Percentiles rank a stretch among this genome's conserved stretches.
Conservation (phyloP, 2,797 vertebrate genomes). For the Enteromius treurensis region DNA sequence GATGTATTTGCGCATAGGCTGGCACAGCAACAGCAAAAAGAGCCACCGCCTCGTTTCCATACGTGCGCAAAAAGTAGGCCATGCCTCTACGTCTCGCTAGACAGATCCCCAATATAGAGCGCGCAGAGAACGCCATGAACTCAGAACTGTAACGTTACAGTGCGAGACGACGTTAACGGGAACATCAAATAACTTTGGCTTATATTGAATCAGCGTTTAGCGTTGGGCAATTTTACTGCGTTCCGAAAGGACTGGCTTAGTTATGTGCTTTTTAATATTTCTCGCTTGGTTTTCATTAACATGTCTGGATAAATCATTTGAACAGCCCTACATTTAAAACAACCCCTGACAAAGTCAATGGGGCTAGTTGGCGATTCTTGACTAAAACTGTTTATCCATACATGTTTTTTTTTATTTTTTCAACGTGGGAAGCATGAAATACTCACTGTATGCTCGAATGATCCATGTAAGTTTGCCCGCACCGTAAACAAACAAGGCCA, state of each 20-base stretch:
- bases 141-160: not conserved
- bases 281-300: not conserved
- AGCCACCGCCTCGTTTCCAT: slow-evolving; percentile 56
- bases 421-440: not conserved
- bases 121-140: slow-evolving; percentile 20
- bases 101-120: slow-evolving; percentile 41
- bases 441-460: slow-evolving; percentile 32
- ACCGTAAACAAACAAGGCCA: not conserved
- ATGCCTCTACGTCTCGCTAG: slow-evolving; percentile 37
- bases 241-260: not conserved
- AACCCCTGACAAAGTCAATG: not conserved
- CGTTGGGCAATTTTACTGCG: not conserved
- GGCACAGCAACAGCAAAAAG: slow-evolving; percentile 67
- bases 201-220: not conserved
- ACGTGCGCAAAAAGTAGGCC: slow-evolving; percentile 55
- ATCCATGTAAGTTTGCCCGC: slow-evolving; percentile 17
- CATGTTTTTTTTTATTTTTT: not conserved
- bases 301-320: too few species aligned
- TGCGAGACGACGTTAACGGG: not conserved
- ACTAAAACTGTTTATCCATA: not conserved
- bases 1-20: slow-evolving; percentile 72
- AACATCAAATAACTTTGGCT: not conserved
- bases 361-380: not conserved
- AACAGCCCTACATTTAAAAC: not conserved
- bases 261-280: not conserved